Conservation (phyloP, 2,888 invertebrate genomes). For the Leucania comma region DNA sequence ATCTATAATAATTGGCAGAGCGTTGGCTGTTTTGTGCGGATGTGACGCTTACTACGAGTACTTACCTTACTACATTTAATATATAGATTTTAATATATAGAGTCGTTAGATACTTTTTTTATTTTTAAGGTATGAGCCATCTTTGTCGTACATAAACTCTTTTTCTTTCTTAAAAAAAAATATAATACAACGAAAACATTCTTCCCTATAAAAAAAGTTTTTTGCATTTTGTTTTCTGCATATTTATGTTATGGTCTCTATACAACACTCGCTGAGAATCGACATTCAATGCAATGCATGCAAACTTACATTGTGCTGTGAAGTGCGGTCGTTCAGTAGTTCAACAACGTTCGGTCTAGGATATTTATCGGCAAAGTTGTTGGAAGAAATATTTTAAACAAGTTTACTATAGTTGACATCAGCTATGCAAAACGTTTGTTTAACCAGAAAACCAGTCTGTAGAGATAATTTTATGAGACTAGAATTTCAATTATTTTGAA, state of each 20-base stretch:
- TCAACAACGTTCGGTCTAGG: not conserved
- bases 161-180: too few relatives aligned
- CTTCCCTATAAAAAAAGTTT: not conserved
- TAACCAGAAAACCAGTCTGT: not conserved
- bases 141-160: too few relatives aligned
- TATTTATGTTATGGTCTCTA: not conserved
- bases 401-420: not conserved
- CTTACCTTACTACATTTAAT: too few relatives aligned
- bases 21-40: too few relatives aligned
- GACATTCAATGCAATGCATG: constrained; percentile 28
- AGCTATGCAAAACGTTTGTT: not conserved
- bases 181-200: too few relatives aligned
- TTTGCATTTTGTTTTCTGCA: not conserved
- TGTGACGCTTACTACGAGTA: too few relatives aligned
- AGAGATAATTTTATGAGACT: too few relatives aligned
- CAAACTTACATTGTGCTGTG: constrained; percentile 11
- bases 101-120: too few relatives aligned
- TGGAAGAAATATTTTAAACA: not conserved
- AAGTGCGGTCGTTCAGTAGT: constrained; percentile 15
- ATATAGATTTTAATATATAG: too few relatives aligned
- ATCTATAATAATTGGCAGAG: too few relatives aligned
- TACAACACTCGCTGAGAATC: constrained; percentile 15
- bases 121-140: too few relatives aligned
- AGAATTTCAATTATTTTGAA: too few relatives aligned
- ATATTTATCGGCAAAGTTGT: constrained; percentile 11